A percentile compares a stretch with the other conserved stretches of the same genome.
These are phyloP conservation scores for Listrodromus nycthemerus DNA, from an alignment of 2,888 invertebrate genomes.

Conservation along the genomic window DNA sequence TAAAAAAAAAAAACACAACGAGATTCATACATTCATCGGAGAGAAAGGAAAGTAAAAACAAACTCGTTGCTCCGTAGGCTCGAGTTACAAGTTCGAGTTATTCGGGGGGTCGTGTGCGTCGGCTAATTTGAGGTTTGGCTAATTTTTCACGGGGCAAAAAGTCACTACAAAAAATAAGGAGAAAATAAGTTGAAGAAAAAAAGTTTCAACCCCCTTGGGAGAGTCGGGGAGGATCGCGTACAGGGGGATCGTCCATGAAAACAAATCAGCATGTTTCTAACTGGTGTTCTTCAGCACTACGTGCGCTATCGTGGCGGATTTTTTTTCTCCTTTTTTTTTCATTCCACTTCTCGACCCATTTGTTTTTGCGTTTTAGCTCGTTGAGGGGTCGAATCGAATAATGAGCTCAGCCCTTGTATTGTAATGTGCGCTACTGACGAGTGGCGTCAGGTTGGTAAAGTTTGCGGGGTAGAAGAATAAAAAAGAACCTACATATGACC, in stretches of 20 bases:
- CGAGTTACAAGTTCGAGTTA: conserved; percentile 60
- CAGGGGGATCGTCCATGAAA: conserved; percentile 69
- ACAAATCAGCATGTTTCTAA: conserved; percentile 76
- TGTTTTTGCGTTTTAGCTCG: conserved; percentile 49
- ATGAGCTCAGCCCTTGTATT: conserved; percentile 46
- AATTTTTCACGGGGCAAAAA: conserved; percentile 77
- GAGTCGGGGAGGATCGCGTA: not conserved
- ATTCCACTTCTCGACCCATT: conserved; percentile 55
- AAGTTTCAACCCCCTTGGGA: conserved; percentile 61
- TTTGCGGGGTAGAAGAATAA: conserved; percentile 35
- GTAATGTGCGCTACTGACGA: not conserved
- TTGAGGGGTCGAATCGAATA: conserved; percentile 52
- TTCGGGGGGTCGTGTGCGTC: conserved; percentile 56
- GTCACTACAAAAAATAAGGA: conserved; percentile 20
- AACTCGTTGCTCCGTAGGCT: conserved; percentile 63
- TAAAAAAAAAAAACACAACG: conserved; percentile 64
- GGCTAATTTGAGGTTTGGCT: conserved; percentile 80
- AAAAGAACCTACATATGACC: conserved; percentile 10
- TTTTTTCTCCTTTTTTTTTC: conserved; percentile 51
- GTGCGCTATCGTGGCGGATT: conserved; percentile 46
- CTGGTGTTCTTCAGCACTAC: conserved; percentile 50
- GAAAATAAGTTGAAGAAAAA: conserved; percentile 71
- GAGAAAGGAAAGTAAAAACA: conserved; percentile 72
- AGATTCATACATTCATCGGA: conserved; percentile 49
- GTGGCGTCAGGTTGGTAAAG: conserved; percentile 51